phyloP scores from a whole-genome alignment of 2,888 invertebrate species.

The Cephus spinipes region DNA sequence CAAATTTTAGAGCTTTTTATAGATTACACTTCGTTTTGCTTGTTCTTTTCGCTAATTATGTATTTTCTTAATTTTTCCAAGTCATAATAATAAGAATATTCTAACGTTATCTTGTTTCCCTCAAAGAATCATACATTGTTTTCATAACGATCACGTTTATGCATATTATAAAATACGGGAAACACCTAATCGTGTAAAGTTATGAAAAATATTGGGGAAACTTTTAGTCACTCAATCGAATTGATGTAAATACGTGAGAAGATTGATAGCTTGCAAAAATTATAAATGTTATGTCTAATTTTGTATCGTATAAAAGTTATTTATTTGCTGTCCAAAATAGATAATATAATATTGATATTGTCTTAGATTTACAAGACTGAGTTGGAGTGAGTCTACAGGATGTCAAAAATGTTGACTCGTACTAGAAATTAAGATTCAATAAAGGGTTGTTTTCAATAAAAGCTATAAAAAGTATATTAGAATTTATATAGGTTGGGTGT shows the following conservation, averaged over 20 bases:
- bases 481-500: neutral
- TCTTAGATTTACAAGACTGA: neutral
- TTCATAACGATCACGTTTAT: neutral
- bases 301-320: neutral
- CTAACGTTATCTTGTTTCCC: neutral
- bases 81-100: neutral
- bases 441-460: slow-evolving; percentile 28
- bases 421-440: slow-evolving; percentile 14
- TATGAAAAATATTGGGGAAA: neutral
- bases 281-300: neutral
- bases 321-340: neutral
- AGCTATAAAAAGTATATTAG: neutral
- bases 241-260: neutral
- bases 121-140: neutral
- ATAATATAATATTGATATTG: neutral
- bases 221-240: neutral
- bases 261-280: neutral
- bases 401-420: neutral
- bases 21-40: neutral
- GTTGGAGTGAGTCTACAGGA: neutral
- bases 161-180: neutral
- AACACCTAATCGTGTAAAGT: neutral
- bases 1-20: neutral
- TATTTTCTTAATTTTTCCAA: neutral
- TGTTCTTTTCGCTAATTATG: neutral